phyloP scores from a whole-genome alignment of 2,797 vertebrate genomes.

The Helicolenus hilgendorfi region DNA sequence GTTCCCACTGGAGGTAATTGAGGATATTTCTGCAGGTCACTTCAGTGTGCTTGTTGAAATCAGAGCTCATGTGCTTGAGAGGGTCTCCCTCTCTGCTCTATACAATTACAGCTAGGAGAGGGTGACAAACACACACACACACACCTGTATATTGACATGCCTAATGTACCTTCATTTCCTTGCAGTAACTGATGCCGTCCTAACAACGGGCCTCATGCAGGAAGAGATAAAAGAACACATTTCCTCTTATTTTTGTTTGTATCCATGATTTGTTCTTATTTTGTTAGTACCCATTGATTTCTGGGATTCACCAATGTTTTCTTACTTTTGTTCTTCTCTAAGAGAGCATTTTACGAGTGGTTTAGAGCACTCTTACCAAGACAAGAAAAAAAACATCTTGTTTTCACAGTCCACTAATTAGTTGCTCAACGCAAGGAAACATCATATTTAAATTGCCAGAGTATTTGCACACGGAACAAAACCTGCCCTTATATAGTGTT shows the following conservation, averaged over 20 bases:
- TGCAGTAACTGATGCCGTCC: not conserved
- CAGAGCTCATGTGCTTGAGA: constrained; percentile 7
- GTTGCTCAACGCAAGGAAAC: not conserved
- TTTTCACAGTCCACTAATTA: not conserved
- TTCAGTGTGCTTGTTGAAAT: constrained; percentile 35
- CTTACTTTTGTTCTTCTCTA: not conserved
- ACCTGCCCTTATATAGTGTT: no score
- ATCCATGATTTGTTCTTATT: no score
- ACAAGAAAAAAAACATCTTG: not conserved
- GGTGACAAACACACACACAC: not conserved
- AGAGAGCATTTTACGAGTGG: not conserved
- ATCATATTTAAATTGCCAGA: not conserved
- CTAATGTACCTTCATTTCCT: not conserved
- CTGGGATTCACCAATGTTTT: not conserved
- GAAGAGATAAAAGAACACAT: no score
- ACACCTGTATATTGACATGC: not conserved
- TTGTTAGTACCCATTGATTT: no score
- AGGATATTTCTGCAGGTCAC: constrained; percentile 16
- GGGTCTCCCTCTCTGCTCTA: constrained; percentile 4
- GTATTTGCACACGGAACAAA: no score
- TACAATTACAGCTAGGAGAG: constrained; percentile 28
- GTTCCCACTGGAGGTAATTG: constrained; percentile 10
- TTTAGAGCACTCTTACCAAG: not conserved
- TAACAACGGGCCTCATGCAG: no score
- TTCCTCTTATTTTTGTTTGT: no score